phyloP scores from a whole-genome alignment of 2,888 invertebrate species.

The Pollenia labialis region DNA sequence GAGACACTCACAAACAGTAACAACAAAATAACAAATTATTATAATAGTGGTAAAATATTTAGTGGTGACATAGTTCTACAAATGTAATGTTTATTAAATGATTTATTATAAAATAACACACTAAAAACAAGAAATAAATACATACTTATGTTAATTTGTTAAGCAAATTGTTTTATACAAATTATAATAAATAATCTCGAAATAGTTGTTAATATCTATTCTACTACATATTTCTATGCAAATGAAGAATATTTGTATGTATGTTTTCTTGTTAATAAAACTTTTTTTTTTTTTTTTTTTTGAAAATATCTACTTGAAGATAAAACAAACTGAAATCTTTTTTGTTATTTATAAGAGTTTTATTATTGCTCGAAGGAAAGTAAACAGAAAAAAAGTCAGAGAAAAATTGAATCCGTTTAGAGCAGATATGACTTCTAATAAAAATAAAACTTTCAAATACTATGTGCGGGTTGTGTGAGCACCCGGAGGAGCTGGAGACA shows the following conservation, averaged over 20 bases:
- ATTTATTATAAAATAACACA: slow-evolving; percentile 70
- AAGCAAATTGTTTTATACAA: slow-evolving; percentile 56
- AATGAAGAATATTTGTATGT: neutral
- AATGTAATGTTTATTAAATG: slow-evolving; percentile 67
- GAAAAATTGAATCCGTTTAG: too few relatives aligned
- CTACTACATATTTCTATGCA: neutral
- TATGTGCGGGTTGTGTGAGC: too few relatives aligned
- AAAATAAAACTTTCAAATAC: too few relatives aligned
- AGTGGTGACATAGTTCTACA: slow-evolving; percentile 72
- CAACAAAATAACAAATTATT: slow-evolving; percentile 36
- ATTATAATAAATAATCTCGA: slow-evolving; percentile 55
- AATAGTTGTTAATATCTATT: neutral
- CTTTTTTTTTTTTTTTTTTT: neutral
- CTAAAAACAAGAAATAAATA: slow-evolving; percentile 60
- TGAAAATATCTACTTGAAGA: neutral
- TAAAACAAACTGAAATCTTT: neutral
- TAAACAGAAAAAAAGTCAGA: too few relatives aligned
- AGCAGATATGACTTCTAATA: too few relatives aligned
- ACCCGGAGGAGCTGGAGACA: too few relatives aligned
- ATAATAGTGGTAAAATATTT: slow-evolving; percentile 61
- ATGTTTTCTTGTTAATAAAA: neutral
- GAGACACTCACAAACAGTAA: slow-evolving; percentile 6
- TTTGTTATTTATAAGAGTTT: too few relatives aligned
- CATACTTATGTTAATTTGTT: slow-evolving; percentile 60
- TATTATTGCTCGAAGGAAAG: too few relatives aligned